phyloP scores from a whole-genome alignment of 2,888 invertebrate genomes.

The Tethea ocularis region DNA sequence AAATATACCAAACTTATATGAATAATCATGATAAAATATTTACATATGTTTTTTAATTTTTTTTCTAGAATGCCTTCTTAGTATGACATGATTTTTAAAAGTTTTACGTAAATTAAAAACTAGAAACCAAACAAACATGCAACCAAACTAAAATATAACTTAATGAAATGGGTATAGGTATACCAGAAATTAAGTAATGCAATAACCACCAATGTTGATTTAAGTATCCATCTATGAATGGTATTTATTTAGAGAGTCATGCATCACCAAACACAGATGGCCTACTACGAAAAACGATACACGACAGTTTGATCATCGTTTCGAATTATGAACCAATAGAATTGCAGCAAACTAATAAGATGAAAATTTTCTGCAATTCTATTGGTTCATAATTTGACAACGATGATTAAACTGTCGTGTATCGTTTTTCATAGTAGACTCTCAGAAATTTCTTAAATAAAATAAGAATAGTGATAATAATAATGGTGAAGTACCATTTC shows the following conservation, averaged over 20 bases:
- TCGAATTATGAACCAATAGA: too few relatives aligned
- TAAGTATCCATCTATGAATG: not conserved
- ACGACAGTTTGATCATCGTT: too few relatives aligned
- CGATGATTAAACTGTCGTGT: too few relatives aligned
- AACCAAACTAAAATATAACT: slow-evolving; percentile 22
- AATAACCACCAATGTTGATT: not conserved
- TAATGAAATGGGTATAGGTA: slow-evolving; percentile 16
- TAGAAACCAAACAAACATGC: slow-evolving; percentile 32
- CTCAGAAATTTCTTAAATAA: slow-evolving; percentile 16
- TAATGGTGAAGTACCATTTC: slow-evolving; percentile 75
- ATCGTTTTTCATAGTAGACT: too few relatives aligned
- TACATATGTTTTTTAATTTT: too few relatives aligned
- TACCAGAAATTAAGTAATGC: slow-evolving; percentile 9
- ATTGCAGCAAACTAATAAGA: too few relatives aligned
- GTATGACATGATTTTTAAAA: slow-evolving; percentile 22
- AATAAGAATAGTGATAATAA: slow-evolving; percentile 46
- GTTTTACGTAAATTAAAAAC: slow-evolving; percentile 13
- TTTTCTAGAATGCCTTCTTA: not conserved
- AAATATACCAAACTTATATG: too few relatives aligned
- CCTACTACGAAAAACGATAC: too few relatives aligned
- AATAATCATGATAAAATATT: too few relatives aligned
- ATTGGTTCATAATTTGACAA: too few relatives aligned
- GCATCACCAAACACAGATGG: not conserved
- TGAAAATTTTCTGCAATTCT: too few relatives aligned
- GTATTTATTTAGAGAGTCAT: not conserved